phyloP scores from a whole-genome alignment of 1,140 invertebrate species.

The Drosophila fuyamai region DNA sequence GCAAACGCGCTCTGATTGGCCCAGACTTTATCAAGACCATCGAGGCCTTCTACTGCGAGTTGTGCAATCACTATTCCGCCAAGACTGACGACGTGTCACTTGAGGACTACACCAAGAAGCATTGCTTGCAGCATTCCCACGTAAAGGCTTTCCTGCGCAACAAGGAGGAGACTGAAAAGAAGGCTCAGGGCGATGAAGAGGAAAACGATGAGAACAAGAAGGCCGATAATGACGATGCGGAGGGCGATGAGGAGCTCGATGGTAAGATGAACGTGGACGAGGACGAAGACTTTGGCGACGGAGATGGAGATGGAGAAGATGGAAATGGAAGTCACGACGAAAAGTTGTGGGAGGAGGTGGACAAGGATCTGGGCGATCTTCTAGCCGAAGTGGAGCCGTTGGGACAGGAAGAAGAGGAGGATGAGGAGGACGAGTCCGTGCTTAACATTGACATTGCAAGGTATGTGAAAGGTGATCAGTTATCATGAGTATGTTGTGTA shows the following conservation, averaged over 20 bases:
- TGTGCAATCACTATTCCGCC: slow-evolving; percentile 90
- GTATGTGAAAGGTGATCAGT: slow-evolving; percentile 16
- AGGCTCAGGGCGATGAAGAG: slow-evolving; percentile 66
- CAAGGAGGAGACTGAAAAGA: slow-evolving; percentile 89
- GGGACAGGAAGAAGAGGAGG: slow-evolving; percentile 88
- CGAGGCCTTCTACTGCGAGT: slow-evolving; percentile 89
- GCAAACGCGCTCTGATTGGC: slow-evolving; percentile 91
- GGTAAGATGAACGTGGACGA: slow-evolving; percentile 84
- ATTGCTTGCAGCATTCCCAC: slow-evolving; percentile 90
- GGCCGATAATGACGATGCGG: slow-evolving; percentile 39
- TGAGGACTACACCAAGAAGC: slow-evolving; percentile 88
- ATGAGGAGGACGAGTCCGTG: slow-evolving; percentile 89
- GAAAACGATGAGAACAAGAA: slow-evolving; percentile 38
- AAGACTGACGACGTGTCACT: slow-evolving; percentile 86
- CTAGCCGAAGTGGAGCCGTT: slow-evolving; percentile 88
- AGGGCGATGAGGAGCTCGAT: slow-evolving; percentile 84
- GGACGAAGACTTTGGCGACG: slow-evolving; percentile 47
- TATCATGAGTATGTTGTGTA: background rate
- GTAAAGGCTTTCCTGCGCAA: slow-evolving; percentile 90
- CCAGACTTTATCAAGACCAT: slow-evolving; percentile 90
- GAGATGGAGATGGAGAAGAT: slow-evolving; percentile 56
- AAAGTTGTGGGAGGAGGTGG: slow-evolving; percentile 90
- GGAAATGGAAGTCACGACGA: slow-evolving; percentile 87
- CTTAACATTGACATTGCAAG: slow-evolving; percentile 85
- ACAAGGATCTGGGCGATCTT: slow-evolving; percentile 90